Evolutionary conservation across 2,888 invertebrate genomes (phyloP), one percentile per base, ranked within the genome.

Genomic region (Acanthosepion lycidas): DNA sequence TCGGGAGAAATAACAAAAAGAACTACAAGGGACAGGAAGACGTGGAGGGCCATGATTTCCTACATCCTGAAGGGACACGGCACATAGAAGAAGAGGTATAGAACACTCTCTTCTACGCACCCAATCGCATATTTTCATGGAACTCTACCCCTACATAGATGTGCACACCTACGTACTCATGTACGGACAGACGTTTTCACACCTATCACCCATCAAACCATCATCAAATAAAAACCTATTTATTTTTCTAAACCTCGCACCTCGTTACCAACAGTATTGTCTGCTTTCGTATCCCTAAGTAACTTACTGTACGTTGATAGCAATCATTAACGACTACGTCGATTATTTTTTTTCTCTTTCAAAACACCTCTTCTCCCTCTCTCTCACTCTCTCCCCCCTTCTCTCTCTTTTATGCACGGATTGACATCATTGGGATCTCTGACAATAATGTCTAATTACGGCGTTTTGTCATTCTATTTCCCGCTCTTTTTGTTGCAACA

Each of bases 371-470:
- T 12, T 15, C 78, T n/a, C 78, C 15, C 33, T 3, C 78, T 0
- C 78, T 33, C n/a, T 33, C 33, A 3, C 33, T 33, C 78, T 33
- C 2, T n/a, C 78, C 4, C 78, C 15, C 15, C n/a, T 15, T 78
- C 78, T n/a, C n/a, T n/a, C n/a, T 18, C 78, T n/a, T 33, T 78
- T 0, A 15, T n/a, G 20, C 15, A 78, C 78, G n/a, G 3, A n/a
- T 12, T 78, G 78, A 33, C 78, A n/a, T 78, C 78, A 78, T 78
- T 78, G n/a, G 78, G 78, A 78, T 78, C 78, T n/a, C 78, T 78
- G 78, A 78, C 78, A 78, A 78, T 78, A 78, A 33, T 78, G 78
- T n/a, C 78, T 78, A 78, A 78, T 78, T 78, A 78, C 78, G n/a
- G 18, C 78, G 78, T n/a, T 78, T 78, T 78, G 78, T n/a, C 78